Evolutionary conservation across 2,797 vertebrate genomes (phyloP).

Genomic region (Brotula barbata): DNA sequence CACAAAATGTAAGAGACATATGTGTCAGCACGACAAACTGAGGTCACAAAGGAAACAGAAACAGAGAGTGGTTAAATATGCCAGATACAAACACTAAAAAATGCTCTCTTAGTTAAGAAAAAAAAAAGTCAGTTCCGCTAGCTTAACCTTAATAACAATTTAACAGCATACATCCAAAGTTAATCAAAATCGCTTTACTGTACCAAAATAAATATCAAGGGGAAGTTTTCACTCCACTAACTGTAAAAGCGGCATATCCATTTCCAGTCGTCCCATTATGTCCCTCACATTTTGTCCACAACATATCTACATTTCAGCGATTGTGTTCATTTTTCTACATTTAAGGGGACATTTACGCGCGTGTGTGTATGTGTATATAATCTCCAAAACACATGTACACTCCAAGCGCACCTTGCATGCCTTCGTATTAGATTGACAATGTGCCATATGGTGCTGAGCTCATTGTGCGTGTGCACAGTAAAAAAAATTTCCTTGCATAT

Average conservation of each 20-base stretch:
- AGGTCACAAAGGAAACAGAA: too few species aligned
- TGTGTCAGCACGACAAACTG: too few species aligned
- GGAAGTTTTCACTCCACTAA: conserved; percentile 11
- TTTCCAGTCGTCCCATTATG: conserved; percentile 27
- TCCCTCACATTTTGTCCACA: conserved; percentile 9
- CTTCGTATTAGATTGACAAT: conserved; percentile 56
- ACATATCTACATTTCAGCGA: conserved; percentile 11
- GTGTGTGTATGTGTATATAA: conserved; percentile 14
- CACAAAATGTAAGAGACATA: too few species aligned
- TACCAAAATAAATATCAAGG: conserved; percentile 6
- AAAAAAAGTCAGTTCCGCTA: too few species aligned
- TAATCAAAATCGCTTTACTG: neutral
- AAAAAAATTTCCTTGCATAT: conserved; percentile 22
- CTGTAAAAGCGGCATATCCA: conserved; percentile 14
- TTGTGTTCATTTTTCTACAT: conserved; percentile 25
- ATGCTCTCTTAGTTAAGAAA: too few species aligned
- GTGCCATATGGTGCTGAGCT: conserved; percentile 62
- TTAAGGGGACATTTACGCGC: conserved; percentile 1
- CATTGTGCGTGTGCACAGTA: conserved; percentile 18
- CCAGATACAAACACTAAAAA: too few species aligned
- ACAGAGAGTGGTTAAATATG: too few species aligned
- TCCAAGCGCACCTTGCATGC: conserved; percentile 40
- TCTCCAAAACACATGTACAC: conserved; percentile 27
- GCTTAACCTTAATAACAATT: too few species aligned
- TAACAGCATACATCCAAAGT: too few species aligned